Evolutionary conservation across 2,113 vertebrate species (phyloP).

Genomic region (Aptenodytes forsteri): DNA sequence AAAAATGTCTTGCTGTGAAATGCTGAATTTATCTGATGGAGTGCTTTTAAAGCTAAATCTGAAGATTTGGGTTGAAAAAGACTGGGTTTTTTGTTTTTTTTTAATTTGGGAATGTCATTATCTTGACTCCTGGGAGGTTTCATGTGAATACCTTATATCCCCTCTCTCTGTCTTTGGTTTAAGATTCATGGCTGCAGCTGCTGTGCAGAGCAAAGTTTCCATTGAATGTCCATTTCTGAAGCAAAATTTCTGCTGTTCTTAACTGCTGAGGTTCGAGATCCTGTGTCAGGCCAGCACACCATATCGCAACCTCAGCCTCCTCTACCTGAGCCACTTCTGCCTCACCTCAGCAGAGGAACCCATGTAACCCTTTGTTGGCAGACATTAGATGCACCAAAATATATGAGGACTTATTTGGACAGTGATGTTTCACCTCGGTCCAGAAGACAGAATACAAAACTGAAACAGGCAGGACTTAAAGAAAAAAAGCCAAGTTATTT

Average conservation of each 20-base stretch:
- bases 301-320: background rate
- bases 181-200: background rate
- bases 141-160: background rate
- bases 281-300: background rate
- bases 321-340: accelerated
- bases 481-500: background rate
- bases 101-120: no score
- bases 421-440: background rate
- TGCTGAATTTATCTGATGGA: no score
- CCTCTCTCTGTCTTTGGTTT: background rate
- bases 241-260: background rate
- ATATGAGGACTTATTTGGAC: background rate
- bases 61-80: no score
- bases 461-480: background rate
- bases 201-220: background rate
- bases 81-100: no score
- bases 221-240: background rate
- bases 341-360: accelerated
- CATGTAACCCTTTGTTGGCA: background rate
- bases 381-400: background rate
- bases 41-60: no score
- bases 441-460: background rate
- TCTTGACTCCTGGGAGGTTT: background rate
- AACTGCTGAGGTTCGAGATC: background rate
- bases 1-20: no score